Conservation (phyloP, 2,797 vertebrate genomes). For the Chelonia mydas region DNA sequence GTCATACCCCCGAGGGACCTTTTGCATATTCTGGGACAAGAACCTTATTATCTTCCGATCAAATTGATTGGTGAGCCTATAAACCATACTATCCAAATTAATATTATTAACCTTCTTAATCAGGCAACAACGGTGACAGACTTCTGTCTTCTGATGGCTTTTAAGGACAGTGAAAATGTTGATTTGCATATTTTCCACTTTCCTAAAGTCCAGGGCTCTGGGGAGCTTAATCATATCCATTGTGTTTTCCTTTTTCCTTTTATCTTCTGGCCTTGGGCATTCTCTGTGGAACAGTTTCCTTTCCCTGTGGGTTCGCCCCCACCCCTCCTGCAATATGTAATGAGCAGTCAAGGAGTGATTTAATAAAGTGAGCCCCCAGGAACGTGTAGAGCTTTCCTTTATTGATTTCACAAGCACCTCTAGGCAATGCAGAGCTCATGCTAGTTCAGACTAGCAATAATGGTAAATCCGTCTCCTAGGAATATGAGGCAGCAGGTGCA, state of each 20-base stretch:
- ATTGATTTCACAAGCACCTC: background rate
- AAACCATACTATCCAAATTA: too few relatives aligned
- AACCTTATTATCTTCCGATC: too few relatives aligned
- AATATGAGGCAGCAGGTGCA: background rate
- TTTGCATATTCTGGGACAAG: too few relatives aligned
- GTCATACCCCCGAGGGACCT: too few relatives aligned
- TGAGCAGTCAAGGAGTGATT: background rate
- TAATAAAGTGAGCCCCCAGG: accelerated
- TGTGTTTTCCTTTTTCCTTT: background rate
- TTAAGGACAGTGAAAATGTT: background rate
- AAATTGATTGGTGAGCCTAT: too few relatives aligned
- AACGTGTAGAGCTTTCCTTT: background rate
- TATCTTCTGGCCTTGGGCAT: background rate
- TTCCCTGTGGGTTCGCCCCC: accelerated
- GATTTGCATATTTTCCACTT: background rate
- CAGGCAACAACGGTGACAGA: background rate
- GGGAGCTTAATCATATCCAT: background rate
- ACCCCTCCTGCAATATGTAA: background rate
- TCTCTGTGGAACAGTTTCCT: background rate
- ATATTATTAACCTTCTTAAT: too few relatives aligned
- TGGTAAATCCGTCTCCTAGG: background rate
- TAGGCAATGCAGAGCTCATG: background rate
- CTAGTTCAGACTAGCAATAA: background rate
- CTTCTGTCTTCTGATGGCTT: background rate
- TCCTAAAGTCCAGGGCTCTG: background rate